Conservation (phyloP, 35 echinoderm and acorn worm species). For the Acanthaster planci region DNA sequence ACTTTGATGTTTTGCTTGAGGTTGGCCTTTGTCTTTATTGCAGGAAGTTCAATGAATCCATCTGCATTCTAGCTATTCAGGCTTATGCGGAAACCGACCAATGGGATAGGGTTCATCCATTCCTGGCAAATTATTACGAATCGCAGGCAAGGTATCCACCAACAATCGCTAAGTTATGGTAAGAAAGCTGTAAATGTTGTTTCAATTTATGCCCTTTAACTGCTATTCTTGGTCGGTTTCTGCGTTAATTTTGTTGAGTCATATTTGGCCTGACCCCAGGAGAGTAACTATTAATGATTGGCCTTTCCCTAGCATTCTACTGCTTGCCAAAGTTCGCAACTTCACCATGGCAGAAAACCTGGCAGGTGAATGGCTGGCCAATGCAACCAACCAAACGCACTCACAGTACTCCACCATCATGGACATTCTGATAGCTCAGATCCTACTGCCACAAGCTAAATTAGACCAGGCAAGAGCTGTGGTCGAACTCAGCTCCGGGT, state of each 20-base stretch:
- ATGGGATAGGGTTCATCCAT: constrained; percentile 47
- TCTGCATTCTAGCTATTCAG: constrained; percentile 63
- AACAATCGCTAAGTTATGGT: constrained; percentile 60
- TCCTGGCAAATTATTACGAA: constrained; percentile 53
- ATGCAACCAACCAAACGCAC: constrained; percentile 29
- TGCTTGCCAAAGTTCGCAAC: constrained; percentile 46
- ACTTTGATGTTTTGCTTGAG: too few relatives aligned
- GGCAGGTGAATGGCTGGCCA: constrained; percentile 38
- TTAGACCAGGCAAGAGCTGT: constrained; percentile 23
- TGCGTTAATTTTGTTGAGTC: too few relatives aligned
- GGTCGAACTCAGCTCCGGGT: constrained; percentile 11
- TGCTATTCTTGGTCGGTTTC: too few relatives aligned
- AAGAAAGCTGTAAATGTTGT: background rate
- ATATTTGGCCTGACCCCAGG: background rate
- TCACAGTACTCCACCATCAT: constrained; percentile 59
- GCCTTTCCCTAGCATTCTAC: constrained; percentile 36
- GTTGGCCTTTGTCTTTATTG: background rate
- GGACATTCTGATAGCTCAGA: constrained; percentile 38
- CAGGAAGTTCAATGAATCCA: constrained; percentile 51
- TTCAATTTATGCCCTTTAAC: too few relatives aligned
- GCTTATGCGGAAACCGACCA: constrained; percentile 50
- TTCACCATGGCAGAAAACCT: constrained; percentile 40
- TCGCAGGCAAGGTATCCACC: constrained; percentile 32
- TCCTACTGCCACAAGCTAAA: constrained; percentile 40
- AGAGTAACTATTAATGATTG: background rate